phyloP scores from a whole-genome alignment of 2,888 invertebrate genomes.

The Meteorus colon region DNA sequence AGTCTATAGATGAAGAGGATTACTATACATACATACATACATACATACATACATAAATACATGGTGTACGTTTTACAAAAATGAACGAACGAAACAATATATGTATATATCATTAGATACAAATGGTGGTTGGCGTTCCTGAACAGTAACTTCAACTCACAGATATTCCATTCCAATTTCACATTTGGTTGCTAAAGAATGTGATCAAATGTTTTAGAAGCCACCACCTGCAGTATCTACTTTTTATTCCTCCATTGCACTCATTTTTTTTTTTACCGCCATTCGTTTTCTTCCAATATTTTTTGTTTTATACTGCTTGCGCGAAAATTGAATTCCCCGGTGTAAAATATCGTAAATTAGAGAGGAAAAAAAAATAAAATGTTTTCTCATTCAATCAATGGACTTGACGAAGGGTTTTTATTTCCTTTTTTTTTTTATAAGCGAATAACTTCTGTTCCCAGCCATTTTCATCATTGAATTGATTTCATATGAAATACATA shows the following conservation, averaged over 20 bases:
- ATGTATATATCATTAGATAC: not conserved
- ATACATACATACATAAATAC: not conserved
- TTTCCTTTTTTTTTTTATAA: no score
- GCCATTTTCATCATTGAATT: no score
- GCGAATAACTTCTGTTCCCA: no score
- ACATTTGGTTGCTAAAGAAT: conserved; percentile 31
- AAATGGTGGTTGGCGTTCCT: conserved; percentile 12
- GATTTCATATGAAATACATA: no score
- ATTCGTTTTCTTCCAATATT: conserved; percentile 18
- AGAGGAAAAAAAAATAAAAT: no score
- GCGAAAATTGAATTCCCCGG: not conserved
- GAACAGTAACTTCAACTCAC: not conserved
- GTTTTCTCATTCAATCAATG: no score
- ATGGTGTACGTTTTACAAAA: not conserved
- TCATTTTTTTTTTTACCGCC: conserved; percentile 33
- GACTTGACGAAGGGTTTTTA: no score
- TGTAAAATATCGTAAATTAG: no score
- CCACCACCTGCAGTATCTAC: not conserved
- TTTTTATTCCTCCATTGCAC: conserved; percentile 31
- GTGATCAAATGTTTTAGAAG: conserved; percentile 41
- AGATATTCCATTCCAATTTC: conserved; percentile 34
- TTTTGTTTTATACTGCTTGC: conserved; percentile 12
- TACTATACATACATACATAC: not conserved
- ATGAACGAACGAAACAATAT: not conserved
- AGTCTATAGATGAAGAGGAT: not conserved